Evolutionary conservation across 2,888 invertebrate species (phyloP), one percentile per base, ranked within the genome.

Genomic region (Syrista parreyssii): DNA sequence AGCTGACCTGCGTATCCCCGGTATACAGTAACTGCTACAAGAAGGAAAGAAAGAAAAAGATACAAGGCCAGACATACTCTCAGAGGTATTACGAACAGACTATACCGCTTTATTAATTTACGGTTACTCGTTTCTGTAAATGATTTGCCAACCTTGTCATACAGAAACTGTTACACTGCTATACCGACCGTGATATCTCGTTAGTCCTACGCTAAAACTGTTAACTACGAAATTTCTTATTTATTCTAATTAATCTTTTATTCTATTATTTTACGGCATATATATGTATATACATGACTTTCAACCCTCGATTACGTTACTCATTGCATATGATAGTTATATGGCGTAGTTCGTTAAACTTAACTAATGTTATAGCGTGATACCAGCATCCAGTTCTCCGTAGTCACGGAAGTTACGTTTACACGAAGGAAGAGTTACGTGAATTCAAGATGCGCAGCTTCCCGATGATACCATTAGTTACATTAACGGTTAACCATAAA

Each of bases 391-490:
- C 55, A 55, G 55, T 23, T 55, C 23, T 23, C 55, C 55, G 23
- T 55, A 55, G 55, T 55, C 55, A 23, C 55, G 55, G 55, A 55
- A 55, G 55, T 55, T 55, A 55, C 55, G 55, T 55, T 55, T 55
- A 55, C 55, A 23, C 55, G 55, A 55, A 23, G 55, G 55, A 55
- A 23, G 55, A 55, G 55, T 55, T 55, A 55, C 55, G 23, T 23
- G 23, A 55, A 55, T 55, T 55, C 55, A 23, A 55, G 55, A 55
- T 55, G 9, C 55, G 55, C 55, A 55, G 55, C 23, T 2, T 55
- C 23, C 15, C 55, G 75, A 79, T 79, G 79, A 78, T 79, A 76
- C 79, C 81, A 84, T 85, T 85, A 85, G 82, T 83, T 81, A 83
- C 77, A 80, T 85, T 84, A 82, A 84, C 82, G 76, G 78, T 79